Percentiles rank a stretch among this genome's conserved stretches.
phyloP scores from a whole-genome alignment of 2,888 invertebrate genomes.

The Hetaerina titia region DNA sequence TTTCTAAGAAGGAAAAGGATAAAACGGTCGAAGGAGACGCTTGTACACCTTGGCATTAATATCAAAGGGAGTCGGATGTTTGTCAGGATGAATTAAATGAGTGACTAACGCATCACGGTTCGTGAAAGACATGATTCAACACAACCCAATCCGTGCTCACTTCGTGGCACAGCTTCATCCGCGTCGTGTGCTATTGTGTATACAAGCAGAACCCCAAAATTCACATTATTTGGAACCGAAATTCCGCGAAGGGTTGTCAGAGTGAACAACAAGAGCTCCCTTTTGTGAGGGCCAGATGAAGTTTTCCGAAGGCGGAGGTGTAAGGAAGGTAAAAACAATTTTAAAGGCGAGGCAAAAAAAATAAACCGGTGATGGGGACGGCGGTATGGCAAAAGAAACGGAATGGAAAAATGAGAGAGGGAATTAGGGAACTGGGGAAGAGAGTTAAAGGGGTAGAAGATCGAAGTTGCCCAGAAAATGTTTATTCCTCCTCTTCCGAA shows the following conservation, averaged over 20 bases:
- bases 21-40: neutral
- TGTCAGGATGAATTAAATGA: neutral
- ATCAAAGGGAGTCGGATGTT: constrained; percentile 41
- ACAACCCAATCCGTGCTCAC: neutral
- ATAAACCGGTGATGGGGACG: neutral
- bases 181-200: neutral
- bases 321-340: neutral
- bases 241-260: neutral
- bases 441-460: neutral
- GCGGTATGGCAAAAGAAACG: neutral
- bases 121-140: neutral
- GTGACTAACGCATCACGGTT: neutral
- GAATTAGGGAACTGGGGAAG: neutral
- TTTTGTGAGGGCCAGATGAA: neutral
- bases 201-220: neutral
- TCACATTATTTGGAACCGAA: constrained; percentile 39
- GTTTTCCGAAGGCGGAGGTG: neutral
- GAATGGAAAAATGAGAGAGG: neutral
- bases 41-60: constrained; percentile 33
- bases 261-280: neutral
- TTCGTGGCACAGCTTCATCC: neutral
- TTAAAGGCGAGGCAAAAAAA: neutral
- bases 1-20: constrained; percentile 16
- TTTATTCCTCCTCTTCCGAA: neutral
- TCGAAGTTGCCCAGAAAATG: neutral